These are phyloP conservation scores for Moxostoma hubbsi DNA, from an alignment of 2,797 vertebrate genomes.

Conservation along the genomic window DNA sequence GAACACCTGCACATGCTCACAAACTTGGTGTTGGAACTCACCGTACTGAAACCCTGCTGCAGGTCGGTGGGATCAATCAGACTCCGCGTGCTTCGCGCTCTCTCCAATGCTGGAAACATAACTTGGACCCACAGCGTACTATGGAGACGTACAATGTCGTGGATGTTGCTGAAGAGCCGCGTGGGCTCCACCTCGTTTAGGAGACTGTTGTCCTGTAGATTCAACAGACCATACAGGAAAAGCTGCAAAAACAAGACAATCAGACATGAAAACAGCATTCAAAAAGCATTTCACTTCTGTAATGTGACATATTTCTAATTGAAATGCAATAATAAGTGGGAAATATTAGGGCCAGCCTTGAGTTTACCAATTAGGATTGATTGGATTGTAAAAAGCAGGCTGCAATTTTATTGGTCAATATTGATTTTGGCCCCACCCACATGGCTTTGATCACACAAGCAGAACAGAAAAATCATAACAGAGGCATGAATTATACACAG, in stretches of 20 bases:
- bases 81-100: slow-evolving; percentile 77
- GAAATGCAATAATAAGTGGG: too few relatives aligned
- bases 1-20: too few relatives aligned
- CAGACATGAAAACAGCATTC: too few relatives aligned
- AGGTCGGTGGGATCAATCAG: slow-evolving; percentile 85
- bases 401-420: too few relatives aligned
- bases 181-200: slow-evolving; percentile 89
- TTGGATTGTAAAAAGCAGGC: too few relatives aligned
- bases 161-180: slow-evolving; percentile 90
- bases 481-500: too few relatives aligned
- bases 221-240: slow-evolving; percentile 90
- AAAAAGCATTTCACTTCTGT: too few relatives aligned
- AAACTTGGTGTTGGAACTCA: slow-evolving; percentile 62
- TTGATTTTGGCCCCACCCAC: background rate
- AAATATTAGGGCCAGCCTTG: too few relatives aligned
- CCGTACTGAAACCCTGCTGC: slow-evolving; percentile 86
- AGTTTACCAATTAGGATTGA: too few relatives aligned
- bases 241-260: slow-evolving; percentile 74
- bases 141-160: slow-evolving; percentile 88
- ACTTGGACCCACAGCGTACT: slow-evolving; percentile 84
- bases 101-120: slow-evolving; percentile 87
- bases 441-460: background rate
- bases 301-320: too few relatives aligned
- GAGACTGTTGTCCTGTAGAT: slow-evolving; percentile 92
- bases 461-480: too few relatives aligned